phyloP scores from a whole-genome alignment of 2,797 vertebrate genomes.

The Amphiprion clarkii region DNA sequence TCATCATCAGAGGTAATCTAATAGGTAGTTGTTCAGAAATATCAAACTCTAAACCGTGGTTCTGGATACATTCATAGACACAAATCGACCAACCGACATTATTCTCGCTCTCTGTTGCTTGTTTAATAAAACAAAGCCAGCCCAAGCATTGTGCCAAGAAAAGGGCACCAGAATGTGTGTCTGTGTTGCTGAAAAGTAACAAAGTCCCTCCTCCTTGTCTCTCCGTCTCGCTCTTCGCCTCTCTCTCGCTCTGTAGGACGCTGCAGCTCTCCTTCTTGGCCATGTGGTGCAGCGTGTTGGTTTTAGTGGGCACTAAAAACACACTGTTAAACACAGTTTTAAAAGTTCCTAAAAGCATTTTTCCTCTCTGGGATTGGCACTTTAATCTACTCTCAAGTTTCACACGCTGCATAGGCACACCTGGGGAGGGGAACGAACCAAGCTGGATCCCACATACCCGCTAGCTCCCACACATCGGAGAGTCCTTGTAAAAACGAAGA shows the following conservation, averaged over 20 bases:
- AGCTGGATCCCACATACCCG: slow-evolving; percentile 31
- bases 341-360: slow-evolving; percentile 89
- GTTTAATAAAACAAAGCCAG: slow-evolving; percentile 3
- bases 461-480: slow-evolving; percentile 73
- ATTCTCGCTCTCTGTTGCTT: neutral
- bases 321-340: slow-evolving; percentile 86
- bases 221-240: slow-evolving; percentile 35
- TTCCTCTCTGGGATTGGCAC: slow-evolving; percentile 81
- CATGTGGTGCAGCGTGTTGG: slow-evolving; percentile 76
- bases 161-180: slow-evolving; percentile 17
- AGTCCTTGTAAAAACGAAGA: slow-evolving; percentile 79
- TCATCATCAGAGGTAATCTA: neutral
- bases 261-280: slow-evolving; percentile 56
- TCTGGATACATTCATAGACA: neutral
- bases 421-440: slow-evolving; percentile 78
- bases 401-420: slow-evolving; percentile 76
- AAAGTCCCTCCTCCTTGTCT: slow-evolving; percentile 13
- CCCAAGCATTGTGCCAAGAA: slow-evolving; percentile 12
- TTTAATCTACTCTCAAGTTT: slow-evolving; percentile 87
- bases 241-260: slow-evolving; percentile 33
- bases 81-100: neutral
- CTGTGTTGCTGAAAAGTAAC: slow-evolving; percentile 16
- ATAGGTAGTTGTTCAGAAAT: neutral
- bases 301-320: slow-evolving; percentile 87
- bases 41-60: neutral